phyloP scores from a whole-genome alignment of 2,888 invertebrate genomes.

The Dione juno region DNA sequence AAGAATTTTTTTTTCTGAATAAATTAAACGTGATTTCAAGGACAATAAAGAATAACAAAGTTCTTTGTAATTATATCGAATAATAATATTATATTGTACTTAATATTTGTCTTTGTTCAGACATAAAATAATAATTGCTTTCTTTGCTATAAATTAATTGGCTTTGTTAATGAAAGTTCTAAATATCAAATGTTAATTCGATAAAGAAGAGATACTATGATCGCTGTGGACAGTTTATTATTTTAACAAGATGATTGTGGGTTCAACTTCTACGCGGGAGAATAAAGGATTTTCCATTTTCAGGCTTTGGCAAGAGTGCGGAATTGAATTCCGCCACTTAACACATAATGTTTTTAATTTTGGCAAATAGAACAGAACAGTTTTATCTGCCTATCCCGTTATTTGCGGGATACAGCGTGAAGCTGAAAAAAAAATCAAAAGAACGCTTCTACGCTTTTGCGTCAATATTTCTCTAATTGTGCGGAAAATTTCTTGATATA shows the following conservation, averaged over 20 bases:
- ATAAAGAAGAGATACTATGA: no score
- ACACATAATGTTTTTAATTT: no score
- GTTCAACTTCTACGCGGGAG: no score
- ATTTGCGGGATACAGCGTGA: no score
- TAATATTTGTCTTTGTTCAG: not conserved
- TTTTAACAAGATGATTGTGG: no score
- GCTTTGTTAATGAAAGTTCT: not conserved
- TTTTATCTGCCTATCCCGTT: no score
- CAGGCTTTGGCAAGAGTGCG: no score
- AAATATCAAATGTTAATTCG: constrained; percentile 6
- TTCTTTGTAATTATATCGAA: not conserved
- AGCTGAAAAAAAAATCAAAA: not conserved
- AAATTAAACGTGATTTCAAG: not conserved
- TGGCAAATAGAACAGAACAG: no score
- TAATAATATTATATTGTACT: constrained; percentile 2
- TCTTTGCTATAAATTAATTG: no score
- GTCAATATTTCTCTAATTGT: constrained; percentile 28
- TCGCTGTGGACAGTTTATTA: no score
- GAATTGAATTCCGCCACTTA: no score
- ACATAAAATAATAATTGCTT: not conserved
- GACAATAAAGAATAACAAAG: not conserved
- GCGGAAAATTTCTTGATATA: constrained; percentile 26
- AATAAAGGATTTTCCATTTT: no score
- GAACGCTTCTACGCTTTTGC: constrained; percentile 11
- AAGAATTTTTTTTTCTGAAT: not conserved